Evolutionary conservation across 2,797 vertebrate genomes (phyloP).

Genomic region (Parauchenoglanis ngamensis): DNA sequence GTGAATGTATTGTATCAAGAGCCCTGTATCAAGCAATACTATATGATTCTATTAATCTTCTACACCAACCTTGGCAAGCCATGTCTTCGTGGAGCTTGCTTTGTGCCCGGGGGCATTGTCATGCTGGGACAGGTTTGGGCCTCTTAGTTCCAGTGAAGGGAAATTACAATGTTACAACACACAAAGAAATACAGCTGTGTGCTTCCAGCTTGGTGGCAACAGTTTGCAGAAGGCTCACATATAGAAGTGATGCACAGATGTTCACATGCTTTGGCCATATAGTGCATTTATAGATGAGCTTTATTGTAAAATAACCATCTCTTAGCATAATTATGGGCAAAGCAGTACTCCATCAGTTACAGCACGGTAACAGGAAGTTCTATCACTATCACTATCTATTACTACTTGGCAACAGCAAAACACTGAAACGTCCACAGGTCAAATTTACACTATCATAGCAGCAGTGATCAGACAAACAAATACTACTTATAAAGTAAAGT

Average conservation of each 20-base stretch:
- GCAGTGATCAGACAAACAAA: neutral
- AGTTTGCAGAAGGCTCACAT: no score
- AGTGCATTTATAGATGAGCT: neutral
- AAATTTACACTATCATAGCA: neutral
- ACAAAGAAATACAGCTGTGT: no score
- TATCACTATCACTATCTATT: neutral
- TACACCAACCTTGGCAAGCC: no score
- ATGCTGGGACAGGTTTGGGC: neutral
- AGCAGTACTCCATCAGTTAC: neutral
- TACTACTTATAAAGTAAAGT: neutral
- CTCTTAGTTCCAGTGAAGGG: neutral
- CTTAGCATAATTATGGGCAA: neutral
- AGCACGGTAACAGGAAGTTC: neutral
- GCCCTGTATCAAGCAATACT: neutral
- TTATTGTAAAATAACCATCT: neutral
- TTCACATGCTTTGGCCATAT: neutral
- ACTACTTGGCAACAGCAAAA: neutral
- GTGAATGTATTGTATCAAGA: neutral
- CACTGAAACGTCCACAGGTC: neutral
- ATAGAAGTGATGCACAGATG: neutral
- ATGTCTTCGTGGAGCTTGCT: no score
- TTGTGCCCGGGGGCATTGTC: neutral
- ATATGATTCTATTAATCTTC: neutral
- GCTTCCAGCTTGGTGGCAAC: no score
- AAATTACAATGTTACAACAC: neutral